These are phyloP conservation scores for Calycopis cecrops DNA, from an alignment of 1,140 invertebrate genomes.

Conservation along the genomic window DNA sequence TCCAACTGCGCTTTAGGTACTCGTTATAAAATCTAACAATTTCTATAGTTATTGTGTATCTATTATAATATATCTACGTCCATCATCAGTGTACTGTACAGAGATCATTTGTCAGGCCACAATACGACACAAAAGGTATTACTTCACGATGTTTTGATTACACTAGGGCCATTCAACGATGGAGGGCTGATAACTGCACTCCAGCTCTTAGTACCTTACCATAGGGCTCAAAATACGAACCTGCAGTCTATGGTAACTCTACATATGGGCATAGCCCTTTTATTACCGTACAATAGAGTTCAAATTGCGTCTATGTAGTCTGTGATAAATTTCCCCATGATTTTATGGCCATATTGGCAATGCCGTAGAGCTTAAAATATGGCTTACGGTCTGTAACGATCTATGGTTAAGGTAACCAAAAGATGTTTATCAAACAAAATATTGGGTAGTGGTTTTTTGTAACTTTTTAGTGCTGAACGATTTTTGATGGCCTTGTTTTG, in stretches of 20 bases:
- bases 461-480: not conserved
- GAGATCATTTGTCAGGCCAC: slow-evolving; percentile 18
- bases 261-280: too few species aligned
- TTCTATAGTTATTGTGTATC: not conserved
- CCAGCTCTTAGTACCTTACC: not conserved
- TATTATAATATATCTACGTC: not conserved
- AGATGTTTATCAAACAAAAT: not conserved
- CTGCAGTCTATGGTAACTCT: not conserved
- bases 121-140: slow-evolving; percentile 36
- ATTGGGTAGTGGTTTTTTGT: too few species aligned
- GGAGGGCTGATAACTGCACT: not conserved
- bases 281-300: too few species aligned
- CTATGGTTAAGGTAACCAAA: not conserved
- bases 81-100: not conserved
- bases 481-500: not conserved
- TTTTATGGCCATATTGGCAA: too few species aligned
- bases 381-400: too few species aligned
- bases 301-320: too few species aligned
- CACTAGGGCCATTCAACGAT: slow-evolving; percentile 35
- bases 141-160: slow-evolving; percentile 55
- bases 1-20: too few species aligned
- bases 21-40: too few species aligned
- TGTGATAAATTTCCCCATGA: too few species aligned
- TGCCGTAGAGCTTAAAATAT: too few species aligned
- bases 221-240: not conserved